Conservation (phyloP, 2,888 invertebrate species). For the Scaptomyza reducta region DNA sequence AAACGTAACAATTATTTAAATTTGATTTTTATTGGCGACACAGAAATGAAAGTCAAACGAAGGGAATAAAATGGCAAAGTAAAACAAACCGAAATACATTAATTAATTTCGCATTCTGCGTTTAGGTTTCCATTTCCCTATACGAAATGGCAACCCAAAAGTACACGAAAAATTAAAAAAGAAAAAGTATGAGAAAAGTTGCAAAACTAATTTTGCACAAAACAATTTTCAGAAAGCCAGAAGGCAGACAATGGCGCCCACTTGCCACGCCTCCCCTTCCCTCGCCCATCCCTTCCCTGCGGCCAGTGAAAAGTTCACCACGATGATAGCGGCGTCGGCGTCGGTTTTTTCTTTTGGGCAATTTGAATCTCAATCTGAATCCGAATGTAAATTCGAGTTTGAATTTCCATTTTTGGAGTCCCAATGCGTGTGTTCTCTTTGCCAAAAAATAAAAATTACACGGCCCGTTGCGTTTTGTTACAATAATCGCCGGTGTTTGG, state of each 20-base stretch:
- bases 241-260: slow-evolving; percentile 33
- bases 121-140: slow-evolving; percentile 57
- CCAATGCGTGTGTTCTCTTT: slow-evolving; percentile 41
- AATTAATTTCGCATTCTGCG: slow-evolving; percentile 75
- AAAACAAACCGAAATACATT: slow-evolving; percentile 61
- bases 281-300: slow-evolving; percentile 2
- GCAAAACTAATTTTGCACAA: slow-evolving; percentile 77
- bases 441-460: slow-evolving; percentile 74
- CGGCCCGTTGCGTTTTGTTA: slow-evolving; percentile 72
- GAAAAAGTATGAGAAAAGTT: slow-evolving; percentile 63
- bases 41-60: slow-evolving; percentile 11
- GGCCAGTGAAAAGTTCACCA: slow-evolving; percentile 38
- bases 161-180: slow-evolving; percentile 16
- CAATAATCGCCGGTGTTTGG: slow-evolving; percentile 79
- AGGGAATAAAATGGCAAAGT: slow-evolving; percentile 37
- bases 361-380: slow-evolving; percentile 73
- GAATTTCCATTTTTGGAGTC: slow-evolving; percentile 64
- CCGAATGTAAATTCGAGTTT: slow-evolving; percentile 49
- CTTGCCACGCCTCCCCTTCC: slow-evolving; percentile 1
- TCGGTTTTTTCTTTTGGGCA: slow-evolving; percentile 54
- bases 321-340: neutral
- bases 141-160: slow-evolving; percentile 12
- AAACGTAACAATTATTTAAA: slow-evolving; percentile 73
- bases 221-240: slow-evolving; percentile 72
- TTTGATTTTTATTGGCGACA: slow-evolving; percentile 70